These are phyloP conservation scores for Delphinapterus leucas DNA, from an alignment of 2,113 vertebrate genomes.

Conservation along the genomic window DNA sequence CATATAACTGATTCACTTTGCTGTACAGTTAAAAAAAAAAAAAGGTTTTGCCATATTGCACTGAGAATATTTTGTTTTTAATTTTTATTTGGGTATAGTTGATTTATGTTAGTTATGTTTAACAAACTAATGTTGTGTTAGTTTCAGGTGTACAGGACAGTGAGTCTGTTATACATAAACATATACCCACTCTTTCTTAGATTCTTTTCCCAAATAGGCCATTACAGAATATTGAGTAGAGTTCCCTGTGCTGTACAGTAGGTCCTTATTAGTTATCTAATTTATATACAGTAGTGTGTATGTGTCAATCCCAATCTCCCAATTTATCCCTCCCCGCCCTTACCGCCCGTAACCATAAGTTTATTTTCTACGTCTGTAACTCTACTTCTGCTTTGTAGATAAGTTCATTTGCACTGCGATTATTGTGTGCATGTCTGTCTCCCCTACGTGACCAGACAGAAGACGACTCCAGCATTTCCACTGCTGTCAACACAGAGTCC, in stretches of 20 bases:
- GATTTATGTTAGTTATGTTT: no score
- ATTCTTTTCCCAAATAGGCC: background rate
- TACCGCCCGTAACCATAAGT: background rate
- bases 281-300: background rate
- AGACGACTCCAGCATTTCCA: accelerated
- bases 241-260: background rate
- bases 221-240: background rate
- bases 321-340: background rate
- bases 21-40: no score
- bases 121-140: background rate
- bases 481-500: accelerated
- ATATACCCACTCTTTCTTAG: background rate
- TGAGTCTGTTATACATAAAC: background rate
- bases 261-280: background rate
- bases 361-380: background rate
- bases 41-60: no score
- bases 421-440: background rate
- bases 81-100: background rate
- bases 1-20: no score
- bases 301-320: background rate
- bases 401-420: background rate
- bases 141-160: background rate
- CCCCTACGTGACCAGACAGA: background rate
- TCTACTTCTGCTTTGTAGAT: background rate
- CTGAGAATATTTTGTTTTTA: background rate